Conservation (phyloP, 1,140 invertebrate genomes). For the Halesus radiatus region DNA sequence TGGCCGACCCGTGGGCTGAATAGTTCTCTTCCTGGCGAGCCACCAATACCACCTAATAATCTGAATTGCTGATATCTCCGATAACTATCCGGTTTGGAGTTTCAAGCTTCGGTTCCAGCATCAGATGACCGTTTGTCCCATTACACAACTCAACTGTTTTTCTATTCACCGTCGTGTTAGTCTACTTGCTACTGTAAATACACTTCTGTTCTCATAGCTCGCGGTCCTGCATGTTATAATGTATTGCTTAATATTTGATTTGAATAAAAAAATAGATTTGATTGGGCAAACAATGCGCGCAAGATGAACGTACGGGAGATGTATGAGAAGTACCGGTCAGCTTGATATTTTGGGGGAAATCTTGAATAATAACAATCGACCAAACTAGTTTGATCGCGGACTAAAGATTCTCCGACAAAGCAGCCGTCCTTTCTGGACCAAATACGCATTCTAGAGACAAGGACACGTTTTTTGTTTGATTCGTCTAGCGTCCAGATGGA, state of each 20-base stretch:
- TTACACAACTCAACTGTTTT: not conserved
- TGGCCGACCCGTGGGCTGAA: constrained; percentile 38
- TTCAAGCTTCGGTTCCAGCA: not conserved
- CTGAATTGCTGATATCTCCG: not conserved
- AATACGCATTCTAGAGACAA: constrained; percentile 16
- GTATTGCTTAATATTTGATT: constrained; percentile 15
- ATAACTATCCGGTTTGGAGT: not conserved
- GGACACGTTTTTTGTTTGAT: constrained; percentile 40
- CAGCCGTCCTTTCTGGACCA: constrained; percentile 36
- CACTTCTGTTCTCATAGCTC: constrained; percentile 6
- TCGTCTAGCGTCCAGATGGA: constrained; percentile 44
- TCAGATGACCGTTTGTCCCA: too few relatives aligned
- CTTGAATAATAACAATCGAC: constrained; percentile 34
- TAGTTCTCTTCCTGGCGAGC: not conserved
- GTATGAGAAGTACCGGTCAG: constrained; percentile 30
- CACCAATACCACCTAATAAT: too few relatives aligned
- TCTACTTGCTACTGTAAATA: constrained; percentile 6
- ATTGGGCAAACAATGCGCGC: not conserved
- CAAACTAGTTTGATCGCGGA: constrained; percentile 41
- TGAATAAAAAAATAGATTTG: constrained; percentile 15
- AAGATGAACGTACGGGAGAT: constrained; percentile 11
- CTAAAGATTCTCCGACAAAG: constrained; percentile 27
- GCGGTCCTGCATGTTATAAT: not conserved
- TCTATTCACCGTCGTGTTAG: not conserved
- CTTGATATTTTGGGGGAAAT: constrained; percentile 42